Conservation (phyloP, 2,797 vertebrate species). For the Chaetodon trifasciatus region DNA sequence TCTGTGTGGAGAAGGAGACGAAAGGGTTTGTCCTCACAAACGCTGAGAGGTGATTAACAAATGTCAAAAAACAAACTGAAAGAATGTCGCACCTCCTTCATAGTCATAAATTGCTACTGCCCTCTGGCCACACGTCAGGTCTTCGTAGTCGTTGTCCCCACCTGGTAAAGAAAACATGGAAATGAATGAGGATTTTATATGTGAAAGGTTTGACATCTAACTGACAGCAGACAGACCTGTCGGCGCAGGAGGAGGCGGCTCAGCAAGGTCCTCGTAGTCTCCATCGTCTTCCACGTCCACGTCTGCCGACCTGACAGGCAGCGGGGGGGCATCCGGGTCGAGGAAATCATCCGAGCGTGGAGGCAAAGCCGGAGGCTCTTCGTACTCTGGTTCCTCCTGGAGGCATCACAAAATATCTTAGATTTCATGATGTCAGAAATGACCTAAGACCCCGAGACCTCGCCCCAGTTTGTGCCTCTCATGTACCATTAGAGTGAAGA, state of each 20-base stretch:
- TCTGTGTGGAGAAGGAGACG: slow-evolving; percentile 79
- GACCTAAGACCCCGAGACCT: neutral
- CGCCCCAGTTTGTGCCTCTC: neutral
- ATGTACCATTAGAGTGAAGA: neutral
- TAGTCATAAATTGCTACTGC: slow-evolving; percentile 94
- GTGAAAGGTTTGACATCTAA: neutral
- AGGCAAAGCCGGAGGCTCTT: slow-evolving; percentile 86
- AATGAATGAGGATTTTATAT: neutral
- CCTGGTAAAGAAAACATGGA: slow-evolving; percentile 34
- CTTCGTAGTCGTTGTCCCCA: slow-evolving; percentile 83
- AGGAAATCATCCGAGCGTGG: slow-evolving; percentile 73
- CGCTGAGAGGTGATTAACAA: neutral
- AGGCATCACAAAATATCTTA: neutral
- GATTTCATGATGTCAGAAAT: neutral
- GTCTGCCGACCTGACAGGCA: slow-evolving; percentile 22
- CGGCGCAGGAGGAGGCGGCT: neutral
- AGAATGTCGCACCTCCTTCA: slow-evolving; percentile 87
- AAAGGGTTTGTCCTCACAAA: neutral
- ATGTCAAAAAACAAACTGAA: neutral
- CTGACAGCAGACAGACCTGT: slow-evolving; percentile 50
- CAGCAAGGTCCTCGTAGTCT: slow-evolving; percentile 67
- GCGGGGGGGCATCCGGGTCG: slow-evolving; percentile 27
- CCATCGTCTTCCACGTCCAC: slow-evolving; percentile 44
- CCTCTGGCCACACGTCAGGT: slow-evolving; percentile 71
- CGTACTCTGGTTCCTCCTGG: slow-evolving; percentile 80